Base-by-base conservation (phyloP, 2,888 invertebrate species). In the Rhynchonema sp. region DNA sequence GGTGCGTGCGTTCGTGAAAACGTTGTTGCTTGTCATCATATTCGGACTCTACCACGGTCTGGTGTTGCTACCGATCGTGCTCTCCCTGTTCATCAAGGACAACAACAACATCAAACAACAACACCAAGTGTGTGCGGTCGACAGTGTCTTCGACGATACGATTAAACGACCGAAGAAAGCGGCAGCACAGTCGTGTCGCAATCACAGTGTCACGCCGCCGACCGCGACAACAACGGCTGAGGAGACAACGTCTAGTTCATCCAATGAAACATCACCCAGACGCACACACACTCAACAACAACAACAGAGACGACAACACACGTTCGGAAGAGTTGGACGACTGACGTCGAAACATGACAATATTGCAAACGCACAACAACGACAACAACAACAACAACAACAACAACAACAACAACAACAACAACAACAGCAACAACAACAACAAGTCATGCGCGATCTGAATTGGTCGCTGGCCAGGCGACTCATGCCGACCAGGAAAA, bases 41-140 rank as follows among this genome's bases (percentile, higher is more conserved):
- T 86, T 88, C 66, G 90, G 89, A 54, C 88, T 89, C 1, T 82
- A 89, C 82, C 90, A 91, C 72, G 90, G 89, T 0, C 78, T 90
- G 9, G 83, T 90, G 69, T 77, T 91, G 13, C 76, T 91, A 17
- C 91, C 91, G 1, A 70, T 72, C 9, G 63, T 73, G 28, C 64
- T 73, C 6, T 70, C 72, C 1, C 27, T 61, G 49, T 52, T 52
- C 25, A 52, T 52, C 6, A 22, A 25, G 6, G 52, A 38, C 17
- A 38, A 38, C 38, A 38, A 38, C 17, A 38, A 6, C 9, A 17
- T 17, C 9, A 17, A 6, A 38, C 38, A 38, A 38, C 9, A 38
- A 17, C 6, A 38, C 38, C 9, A 38, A 13, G 38, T 38, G 9
- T 6, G 38, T 17, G 6, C 6, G 9, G 38, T 38, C 9, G 38